Evolutionary conservation across 2,888 invertebrate genomes (phyloP).

Genomic region (Drosophila peninsularis): DNA sequence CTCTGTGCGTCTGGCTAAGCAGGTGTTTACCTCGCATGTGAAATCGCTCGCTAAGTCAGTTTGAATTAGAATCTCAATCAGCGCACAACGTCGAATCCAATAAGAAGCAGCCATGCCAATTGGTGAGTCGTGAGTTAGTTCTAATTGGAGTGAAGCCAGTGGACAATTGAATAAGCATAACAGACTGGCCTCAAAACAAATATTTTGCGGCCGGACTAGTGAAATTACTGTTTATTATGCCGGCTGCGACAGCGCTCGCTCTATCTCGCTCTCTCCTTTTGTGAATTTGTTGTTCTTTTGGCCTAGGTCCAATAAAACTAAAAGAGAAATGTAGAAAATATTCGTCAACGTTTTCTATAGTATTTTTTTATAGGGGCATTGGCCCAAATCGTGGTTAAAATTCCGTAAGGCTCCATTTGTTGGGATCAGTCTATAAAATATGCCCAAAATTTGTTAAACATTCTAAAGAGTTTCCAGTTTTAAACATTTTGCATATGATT

Average conservation of each 20-base stretch:
- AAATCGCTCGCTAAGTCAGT: slow-evolving; percentile 47
- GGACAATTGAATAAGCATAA: slow-evolving; percentile 48
- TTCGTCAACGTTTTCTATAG: slow-evolving; percentile 12
- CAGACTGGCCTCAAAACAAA: slow-evolving; percentile 23
- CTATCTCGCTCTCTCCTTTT: neutral
- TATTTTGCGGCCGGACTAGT: slow-evolving; percentile 1
- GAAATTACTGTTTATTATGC: slow-evolving; percentile 18
- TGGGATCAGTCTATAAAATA: neutral
- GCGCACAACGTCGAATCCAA: slow-evolving; percentile 55
- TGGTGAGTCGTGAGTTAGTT: slow-evolving; percentile 65
- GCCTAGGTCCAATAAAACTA: slow-evolving; percentile 46
- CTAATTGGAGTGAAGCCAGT: slow-evolving; percentile 32
- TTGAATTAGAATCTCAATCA: slow-evolving; percentile 69
- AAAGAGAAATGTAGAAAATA: slow-evolving; percentile 3
- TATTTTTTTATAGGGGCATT: slow-evolving; percentile 3
- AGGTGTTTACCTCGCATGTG: slow-evolving; percentile 44
- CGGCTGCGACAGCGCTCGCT: slow-evolving; percentile 15
- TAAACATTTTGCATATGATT: neutral
- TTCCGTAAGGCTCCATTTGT: too few relatives aligned
- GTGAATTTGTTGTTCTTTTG: slow-evolving; percentile 33
- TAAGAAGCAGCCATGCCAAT: slow-evolving; percentile 69
- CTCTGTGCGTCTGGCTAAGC: slow-evolving; percentile 13
- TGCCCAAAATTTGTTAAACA: neutral
- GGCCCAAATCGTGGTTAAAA: neutral
- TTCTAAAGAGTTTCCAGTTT: neutral